These are phyloP conservation scores for Pherbina coryleti DNA, from an alignment of 2,888 invertebrate genomes.

Conservation along the genomic window DNA sequence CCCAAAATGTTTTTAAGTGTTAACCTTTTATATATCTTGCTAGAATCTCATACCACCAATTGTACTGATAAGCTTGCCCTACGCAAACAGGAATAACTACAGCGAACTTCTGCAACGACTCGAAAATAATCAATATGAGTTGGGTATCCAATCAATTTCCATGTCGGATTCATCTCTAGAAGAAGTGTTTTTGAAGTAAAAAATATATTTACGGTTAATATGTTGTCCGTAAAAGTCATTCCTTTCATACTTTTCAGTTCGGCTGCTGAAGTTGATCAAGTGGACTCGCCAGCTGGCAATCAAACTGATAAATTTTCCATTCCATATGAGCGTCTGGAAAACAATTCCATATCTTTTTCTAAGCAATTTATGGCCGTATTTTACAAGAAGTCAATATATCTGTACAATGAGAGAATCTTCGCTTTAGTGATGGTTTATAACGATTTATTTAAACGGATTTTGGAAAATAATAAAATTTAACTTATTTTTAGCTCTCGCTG, in stretches of 20 bases:
- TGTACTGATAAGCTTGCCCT: constrained; percentile 71
- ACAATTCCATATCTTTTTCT: constrained; percentile 45
- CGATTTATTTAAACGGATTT: not conserved
- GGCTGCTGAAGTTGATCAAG: constrained; percentile 58
- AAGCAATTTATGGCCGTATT: constrained; percentile 62
- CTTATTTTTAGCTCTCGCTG: constrained; percentile 53
- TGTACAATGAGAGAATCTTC: constrained; percentile 60
- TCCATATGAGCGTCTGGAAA: constrained; percentile 51
- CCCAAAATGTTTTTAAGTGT: not conserved
- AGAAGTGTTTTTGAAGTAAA: constrained; percentile 88
- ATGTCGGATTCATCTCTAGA: constrained; percentile 91
- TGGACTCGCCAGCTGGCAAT: constrained; percentile 56
- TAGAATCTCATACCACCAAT: constrained; percentile 66
- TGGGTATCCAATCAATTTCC: constrained; percentile 84
- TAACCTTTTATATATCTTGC: not conserved
- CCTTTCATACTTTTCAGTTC: constrained; percentile 53
- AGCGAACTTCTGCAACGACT: constrained; percentile 75
- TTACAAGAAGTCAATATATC: constrained; percentile 65
- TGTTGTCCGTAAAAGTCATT: not conserved
- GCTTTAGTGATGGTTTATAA: constrained; percentile 58
- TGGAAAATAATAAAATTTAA: not conserved
- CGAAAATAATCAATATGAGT: constrained; percentile 72
- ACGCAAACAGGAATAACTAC: constrained; percentile 72
- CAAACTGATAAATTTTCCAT: constrained; percentile 47
- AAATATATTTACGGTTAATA: not conserved